Evolutionary conservation across 2,797 vertebrate genomes (phyloP).

Genomic region (Phataginus tricuspis): DNA sequence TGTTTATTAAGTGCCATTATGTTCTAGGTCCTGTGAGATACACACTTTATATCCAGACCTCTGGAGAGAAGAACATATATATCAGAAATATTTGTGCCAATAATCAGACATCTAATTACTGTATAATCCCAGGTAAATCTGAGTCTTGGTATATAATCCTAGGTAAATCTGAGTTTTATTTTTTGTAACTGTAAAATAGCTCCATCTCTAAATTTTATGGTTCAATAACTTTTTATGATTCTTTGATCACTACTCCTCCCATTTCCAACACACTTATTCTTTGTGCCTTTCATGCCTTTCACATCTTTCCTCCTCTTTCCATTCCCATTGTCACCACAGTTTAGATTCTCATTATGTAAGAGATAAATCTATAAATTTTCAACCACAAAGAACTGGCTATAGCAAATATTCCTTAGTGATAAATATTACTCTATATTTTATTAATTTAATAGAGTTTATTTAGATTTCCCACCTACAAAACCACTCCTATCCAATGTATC

Average conservation of each 20-base stretch:
- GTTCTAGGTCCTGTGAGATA: not conserved
- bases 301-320: not conserved
- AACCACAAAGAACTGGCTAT: not conserved
- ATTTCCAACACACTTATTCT: not conserved
- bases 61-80: not conserved
- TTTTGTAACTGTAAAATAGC: not conserved
- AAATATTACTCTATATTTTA: not conserved
- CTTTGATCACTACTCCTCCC: not conserved
- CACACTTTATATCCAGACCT: not conserved
- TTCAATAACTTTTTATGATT: not conserved
- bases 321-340: not conserved
- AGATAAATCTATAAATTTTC: not conserved
- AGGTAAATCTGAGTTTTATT: not conserved
- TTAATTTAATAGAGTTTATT: not conserved
- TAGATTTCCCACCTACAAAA: not conserved
- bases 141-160: not conserved
- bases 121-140: not conserved
- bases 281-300: not conserved
- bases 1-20: constrained; percentile 19
- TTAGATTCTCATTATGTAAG: not conserved
- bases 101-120: not conserved
- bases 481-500: not conserved
- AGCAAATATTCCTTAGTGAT: not conserved
- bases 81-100: not conserved
- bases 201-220: not conserved